Evolutionary conservation across 2,113 vertebrate genomes (phyloP).

Genomic region (Trogon melanurus): DNA sequence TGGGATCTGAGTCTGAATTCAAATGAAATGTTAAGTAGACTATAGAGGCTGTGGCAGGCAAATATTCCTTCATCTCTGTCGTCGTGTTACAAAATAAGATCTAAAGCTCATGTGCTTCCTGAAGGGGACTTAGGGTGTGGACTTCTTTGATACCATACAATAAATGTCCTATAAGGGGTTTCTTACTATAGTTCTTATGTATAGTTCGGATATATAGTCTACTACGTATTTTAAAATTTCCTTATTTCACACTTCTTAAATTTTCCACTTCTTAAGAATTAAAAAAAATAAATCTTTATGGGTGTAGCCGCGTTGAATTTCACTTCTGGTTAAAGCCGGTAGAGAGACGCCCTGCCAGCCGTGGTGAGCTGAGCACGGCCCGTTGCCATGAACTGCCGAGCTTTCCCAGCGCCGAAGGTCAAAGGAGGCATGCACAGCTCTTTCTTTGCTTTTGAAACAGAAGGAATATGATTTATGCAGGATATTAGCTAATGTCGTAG

Average conservation of each 20-base stretch:
- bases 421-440: conserved; percentile 69
- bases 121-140: not conserved
- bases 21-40: not conserved
- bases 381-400: conserved; percentile 41
- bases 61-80: not conserved
- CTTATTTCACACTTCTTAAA: not conserved
- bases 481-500: conserved; percentile 75
- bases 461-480: conserved; percentile 79
- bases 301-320: not conserved
- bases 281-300: not conserved
- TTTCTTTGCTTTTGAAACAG: conserved; percentile 80
- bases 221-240: not conserved
- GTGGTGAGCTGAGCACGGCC: not conserved
- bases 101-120: not conserved
- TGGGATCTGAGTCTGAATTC: not conserved
- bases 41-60: not conserved
- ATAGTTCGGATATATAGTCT: not conserved
- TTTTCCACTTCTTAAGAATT: not conserved
- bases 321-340: not conserved
- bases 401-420: conserved; percentile 76
- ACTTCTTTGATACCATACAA: not conserved
- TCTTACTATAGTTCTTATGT: not conserved
- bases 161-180: not conserved
- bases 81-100: not conserved
- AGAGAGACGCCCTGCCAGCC: not conserved